phyloP scores from a whole-genome alignment of 2,797 vertebrate species.

The Gadopsis marmoratus region DNA sequence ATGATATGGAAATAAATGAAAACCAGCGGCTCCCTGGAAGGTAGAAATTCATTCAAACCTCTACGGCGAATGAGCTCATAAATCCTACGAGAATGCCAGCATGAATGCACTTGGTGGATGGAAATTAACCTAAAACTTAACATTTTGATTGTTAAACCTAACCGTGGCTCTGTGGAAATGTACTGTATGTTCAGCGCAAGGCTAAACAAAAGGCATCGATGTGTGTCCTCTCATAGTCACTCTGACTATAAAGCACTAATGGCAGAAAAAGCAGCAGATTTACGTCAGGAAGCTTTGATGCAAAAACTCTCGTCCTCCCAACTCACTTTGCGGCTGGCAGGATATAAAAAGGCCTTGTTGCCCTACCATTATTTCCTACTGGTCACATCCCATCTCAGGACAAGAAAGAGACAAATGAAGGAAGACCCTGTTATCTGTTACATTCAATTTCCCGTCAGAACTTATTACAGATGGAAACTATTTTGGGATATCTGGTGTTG shows the following conservation, averaged over 20 bases:
- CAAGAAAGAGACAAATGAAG: slow-evolving; percentile 47
- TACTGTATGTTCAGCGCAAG: not conserved
- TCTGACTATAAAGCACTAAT: slow-evolving; percentile 8
- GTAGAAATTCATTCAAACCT: not conserved
- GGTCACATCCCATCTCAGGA: slow-evolving; percentile 19
- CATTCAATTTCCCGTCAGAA: slow-evolving; percentile 67
- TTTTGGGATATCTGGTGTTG: slow-evolving; percentile 34
- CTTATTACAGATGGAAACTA: slow-evolving; percentile 51
- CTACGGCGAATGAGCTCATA: not conserved
- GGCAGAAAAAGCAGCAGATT: slow-evolving; percentile 27
- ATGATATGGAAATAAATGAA: not conserved
- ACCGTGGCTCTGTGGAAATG: not conserved
- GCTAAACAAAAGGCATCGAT: not conserved
- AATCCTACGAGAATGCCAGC: not conserved
- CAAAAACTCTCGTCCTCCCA: slow-evolving; percentile 43
- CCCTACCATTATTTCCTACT: slow-evolving; percentile 34
- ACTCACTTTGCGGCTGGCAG: slow-evolving; percentile 29
- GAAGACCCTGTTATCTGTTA: slow-evolving; percentile 44
- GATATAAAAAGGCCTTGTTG: slow-evolving; percentile 31
- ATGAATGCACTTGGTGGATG: not conserved
- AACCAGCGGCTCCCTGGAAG: not conserved
- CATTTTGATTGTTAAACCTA: not conserved
- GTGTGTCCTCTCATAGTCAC: not conserved
- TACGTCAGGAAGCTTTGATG: slow-evolving; percentile 56
- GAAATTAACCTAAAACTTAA: not conserved